Evolutionary conservation across 1,140 invertebrate species (phyloP), one percentile per base, ranked within the genome.

Genomic region (Probaryconus sp.): DNA sequence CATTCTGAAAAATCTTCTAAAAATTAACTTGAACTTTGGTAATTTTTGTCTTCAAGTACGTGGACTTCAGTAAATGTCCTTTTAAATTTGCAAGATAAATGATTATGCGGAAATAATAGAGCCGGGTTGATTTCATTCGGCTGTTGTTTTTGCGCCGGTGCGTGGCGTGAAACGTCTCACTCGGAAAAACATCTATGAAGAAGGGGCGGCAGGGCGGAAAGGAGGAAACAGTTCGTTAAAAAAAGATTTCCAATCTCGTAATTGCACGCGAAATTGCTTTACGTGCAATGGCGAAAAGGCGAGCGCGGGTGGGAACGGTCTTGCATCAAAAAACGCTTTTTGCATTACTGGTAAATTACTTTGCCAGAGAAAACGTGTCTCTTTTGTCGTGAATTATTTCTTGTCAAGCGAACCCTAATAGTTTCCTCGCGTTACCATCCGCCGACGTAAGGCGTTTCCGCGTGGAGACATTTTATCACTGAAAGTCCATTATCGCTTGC

Each of bases 401-500:
- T 69, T 74, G 78, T 79, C 77, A 76, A 76, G 61, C 30, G 30
- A 38, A 64, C 55, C 50, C 47, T 85, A 83, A 84, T 81, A 83
- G 77, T 83, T 82, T 81, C 76, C 70, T 78, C 73, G 68, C 60
- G 58, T 43, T n/a, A 50, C 30, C 43, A 78, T 42, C 50, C 45
- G 76, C 58, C 30, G 60, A 76, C 76, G 72, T 71, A 76, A 82
- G 78, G 65, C 74, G 71, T 81, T 83, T 75, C 75, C 60, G 58
- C 77, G 78, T 80, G 79, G 72, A 78, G 48, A 70, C 65, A 76
- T 81, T 84, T 84, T 83, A 85, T 85, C 82, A 82, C 80, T 64
- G 67, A 79, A 81, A 81, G 77, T 83, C 83, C 80, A 84, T 85
- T 85, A 84, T 85, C 81, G 58, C 72, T n/a, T n/a, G 51, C 38